Percentiles rank a stretch among this genome's conserved stretches.
phyloP scores from a whole-genome alignment of 1,140 invertebrate genomes.

The Nebria ingens region DNA sequence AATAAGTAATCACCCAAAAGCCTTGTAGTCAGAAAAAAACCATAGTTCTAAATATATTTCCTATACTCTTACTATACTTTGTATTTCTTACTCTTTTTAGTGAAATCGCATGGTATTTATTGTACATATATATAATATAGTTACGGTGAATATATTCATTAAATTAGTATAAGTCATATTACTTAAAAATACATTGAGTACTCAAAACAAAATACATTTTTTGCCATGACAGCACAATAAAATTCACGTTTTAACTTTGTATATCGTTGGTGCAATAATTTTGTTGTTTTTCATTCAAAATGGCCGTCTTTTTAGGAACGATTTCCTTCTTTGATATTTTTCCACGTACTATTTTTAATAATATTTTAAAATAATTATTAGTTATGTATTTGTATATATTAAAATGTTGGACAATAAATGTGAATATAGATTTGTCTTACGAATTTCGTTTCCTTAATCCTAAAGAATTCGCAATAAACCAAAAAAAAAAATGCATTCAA shows the following conservation, averaged over 20 bases:
- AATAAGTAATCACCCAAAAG: not conserved
- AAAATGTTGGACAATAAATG: constrained; percentile 5
- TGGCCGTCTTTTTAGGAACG: not conserved
- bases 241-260: not conserved
- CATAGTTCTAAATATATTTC: not conserved
- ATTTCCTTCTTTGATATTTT: not conserved
- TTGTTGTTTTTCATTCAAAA: not conserved
- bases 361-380: not conserved
- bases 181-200: not conserved
- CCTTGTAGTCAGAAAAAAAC: not conserved
- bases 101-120: not conserved
- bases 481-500: too few species aligned
- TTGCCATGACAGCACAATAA: constrained; percentile 6
- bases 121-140: not conserved
- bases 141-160: not conserved
- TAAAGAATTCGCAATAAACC: not conserved
- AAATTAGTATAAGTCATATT: not conserved
- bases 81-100: not conserved
- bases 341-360: not conserved
- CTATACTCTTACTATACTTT: not conserved
- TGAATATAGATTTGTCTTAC: not conserved
- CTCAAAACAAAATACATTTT: not conserved
- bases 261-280: not conserved
- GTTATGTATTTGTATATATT: constrained; percentile 9
- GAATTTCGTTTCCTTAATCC: not conserved